A percentile compares a stretch with the other conserved stretches of the same genome.
phyloP scores from a whole-genome alignment of 2,888 invertebrate species.

The Eucera pruinosa region DNA sequence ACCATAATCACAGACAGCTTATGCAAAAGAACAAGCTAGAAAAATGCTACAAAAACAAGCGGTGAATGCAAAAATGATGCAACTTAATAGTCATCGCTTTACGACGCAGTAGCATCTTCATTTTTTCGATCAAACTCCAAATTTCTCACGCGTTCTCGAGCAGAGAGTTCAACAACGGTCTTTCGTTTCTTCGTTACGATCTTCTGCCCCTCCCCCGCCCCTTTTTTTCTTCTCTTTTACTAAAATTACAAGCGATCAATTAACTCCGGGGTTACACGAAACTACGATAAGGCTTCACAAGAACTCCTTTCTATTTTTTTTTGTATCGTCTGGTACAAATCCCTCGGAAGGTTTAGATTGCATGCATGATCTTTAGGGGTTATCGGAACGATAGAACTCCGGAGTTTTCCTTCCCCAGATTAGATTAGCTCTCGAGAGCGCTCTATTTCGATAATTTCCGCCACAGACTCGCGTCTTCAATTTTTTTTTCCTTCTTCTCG shows the following conservation, averaged over 20 bases:
- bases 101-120: conserved; percentile 4
- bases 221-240: neutral
- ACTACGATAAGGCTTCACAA: conserved; percentile 4
- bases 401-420: conserved; percentile 57
- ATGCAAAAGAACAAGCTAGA: conserved; percentile 16
- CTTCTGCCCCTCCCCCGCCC: no score
- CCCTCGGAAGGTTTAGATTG: conserved; percentile 45
- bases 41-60: conserved; percentile 26
- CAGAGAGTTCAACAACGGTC: no score
- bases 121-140: neutral
- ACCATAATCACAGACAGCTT: neutral
- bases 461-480: conserved; percentile 5
- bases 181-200: no score
- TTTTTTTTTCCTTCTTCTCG: conserved; percentile 25
- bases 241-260: conserved; percentile 27
- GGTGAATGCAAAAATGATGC: neutral
- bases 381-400: conserved; percentile 58
- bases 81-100: neutral
- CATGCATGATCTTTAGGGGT: conserved; percentile 57
- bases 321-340: neutral
- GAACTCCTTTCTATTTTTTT: neutral
- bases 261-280: conserved; percentile 24
- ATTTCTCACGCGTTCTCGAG: no score
- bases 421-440: conserved; percentile 58
- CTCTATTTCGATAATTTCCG: conserved; percentile 53